A percentile compares a stretch with the other conserved stretches of the same genome.
Conservation (phyloP, 92 coral and sea anemone genomes). For the Parazoanthus swiftii region DNA sequence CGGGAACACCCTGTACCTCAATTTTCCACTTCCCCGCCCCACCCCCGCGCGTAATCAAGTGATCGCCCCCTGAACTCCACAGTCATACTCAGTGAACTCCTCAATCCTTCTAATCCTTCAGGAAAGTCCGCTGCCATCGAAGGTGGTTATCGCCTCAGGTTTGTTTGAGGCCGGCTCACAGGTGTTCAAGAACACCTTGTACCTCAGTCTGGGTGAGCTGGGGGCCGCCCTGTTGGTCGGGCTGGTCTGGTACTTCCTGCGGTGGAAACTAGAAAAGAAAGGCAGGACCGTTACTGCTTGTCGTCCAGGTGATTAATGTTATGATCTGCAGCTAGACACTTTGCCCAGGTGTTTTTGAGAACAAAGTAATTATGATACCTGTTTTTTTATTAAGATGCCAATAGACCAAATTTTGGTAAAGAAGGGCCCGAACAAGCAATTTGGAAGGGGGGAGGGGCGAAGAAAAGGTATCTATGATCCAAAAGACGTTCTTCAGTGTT, state of each 20-base stretch:
- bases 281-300: not conserved
- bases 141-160: conserved; percentile 42
- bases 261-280: not conserved
- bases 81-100: not conserved
- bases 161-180: conserved; percentile 49
- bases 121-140: conserved; percentile 3
- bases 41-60: not conserved
- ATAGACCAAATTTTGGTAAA: no score
- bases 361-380: no score
- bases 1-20: conserved; percentile 5
- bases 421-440: no score
- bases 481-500: no score
- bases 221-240: not conserved
- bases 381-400: no score
- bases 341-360: no score
- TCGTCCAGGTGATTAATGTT: not conserved
- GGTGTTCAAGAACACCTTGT: conserved; percentile 32
- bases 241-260: not conserved
- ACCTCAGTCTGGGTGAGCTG: not conserved
- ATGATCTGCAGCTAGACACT: no score
- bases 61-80: not conserved
- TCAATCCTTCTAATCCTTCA: not conserved
- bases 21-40: no score
- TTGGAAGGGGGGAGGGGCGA: no score
- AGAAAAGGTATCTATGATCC: no score